Percentiles rank a stretch among this genome's conserved stretches.
These are phyloP conservation scores for Tetragonula carbonaria DNA, from an alignment of 2,888 invertebrate species.

Conservation along the genomic window DNA sequence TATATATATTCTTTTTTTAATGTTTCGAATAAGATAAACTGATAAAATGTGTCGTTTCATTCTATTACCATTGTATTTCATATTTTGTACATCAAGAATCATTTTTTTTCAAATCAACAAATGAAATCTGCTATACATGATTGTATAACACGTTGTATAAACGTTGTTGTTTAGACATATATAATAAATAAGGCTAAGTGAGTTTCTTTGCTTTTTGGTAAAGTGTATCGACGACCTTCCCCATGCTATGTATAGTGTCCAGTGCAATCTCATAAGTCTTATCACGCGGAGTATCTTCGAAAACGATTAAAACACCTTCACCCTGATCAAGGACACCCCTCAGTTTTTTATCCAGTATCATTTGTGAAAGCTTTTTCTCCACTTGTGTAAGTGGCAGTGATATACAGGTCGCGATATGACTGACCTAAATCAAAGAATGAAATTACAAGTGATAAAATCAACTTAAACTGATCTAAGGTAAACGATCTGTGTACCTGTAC, in stretches of 20 bases:
- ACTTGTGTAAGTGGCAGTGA: slow-evolving; percentile 95
- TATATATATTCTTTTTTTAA: background rate
- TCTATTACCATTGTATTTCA: slow-evolving; percentile 42
- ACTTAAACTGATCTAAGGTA: too few species aligned
- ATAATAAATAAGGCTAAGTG: slow-evolving; percentile 87
- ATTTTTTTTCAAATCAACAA: slow-evolving; percentile 1
- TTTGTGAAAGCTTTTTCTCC: slow-evolving; percentile 99
- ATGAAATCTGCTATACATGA: slow-evolving; percentile 6
- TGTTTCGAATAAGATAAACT: background rate
- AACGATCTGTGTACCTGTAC: slow-evolving; percentile 88
- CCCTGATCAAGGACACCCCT: slow-evolving; percentile 99
- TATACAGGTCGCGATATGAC: slow-evolving; percentile 96
- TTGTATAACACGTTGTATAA: background rate
- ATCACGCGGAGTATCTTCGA: slow-evolving; percentile 97
- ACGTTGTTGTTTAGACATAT: slow-evolving; percentile 75
- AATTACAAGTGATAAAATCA: background rate
- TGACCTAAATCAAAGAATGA: slow-evolving; percentile 84
- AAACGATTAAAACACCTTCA: slow-evolving; percentile 98
- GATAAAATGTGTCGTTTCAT: slow-evolving; percentile 26
- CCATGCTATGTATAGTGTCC: slow-evolving; percentile 99
- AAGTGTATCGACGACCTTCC: slow-evolving; percentile 99
- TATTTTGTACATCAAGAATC: slow-evolving; percentile 19
- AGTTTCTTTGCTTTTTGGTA: slow-evolving; percentile 99
- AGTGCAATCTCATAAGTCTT: slow-evolving; percentile 99
- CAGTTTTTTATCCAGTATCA: slow-evolving; percentile 99